Base-by-base conservation (phyloP, 2,888 invertebrate genomes). In the Drosophila nr. fundita region DNA sequence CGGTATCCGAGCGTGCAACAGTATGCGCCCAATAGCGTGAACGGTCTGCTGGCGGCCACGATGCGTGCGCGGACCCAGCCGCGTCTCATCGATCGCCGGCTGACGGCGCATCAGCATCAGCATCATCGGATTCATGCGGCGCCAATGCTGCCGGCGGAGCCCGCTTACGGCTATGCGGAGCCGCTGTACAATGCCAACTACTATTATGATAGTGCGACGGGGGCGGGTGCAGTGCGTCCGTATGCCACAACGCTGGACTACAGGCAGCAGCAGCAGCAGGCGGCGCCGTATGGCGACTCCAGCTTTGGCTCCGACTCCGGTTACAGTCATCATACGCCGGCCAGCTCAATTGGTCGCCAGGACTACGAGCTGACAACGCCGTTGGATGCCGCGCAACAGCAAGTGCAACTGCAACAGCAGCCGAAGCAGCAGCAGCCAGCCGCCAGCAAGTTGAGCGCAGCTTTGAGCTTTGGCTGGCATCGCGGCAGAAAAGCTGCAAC, bases 261-360 rank as follows among this genome's bases (percentile, higher is more conserved):
- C 57, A 78, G 92, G 4, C 81, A 91, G 50, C 53, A 53, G 50
- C 53, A 53, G 21, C 54, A 55, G 1, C 55, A 38, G 8, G 38
- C 38, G 27, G 55, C 55, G n/a, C 87, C 92, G 27, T 91, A 92
- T 11, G 91, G 92, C 11, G 96, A 96, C 88, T 96, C 96, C 7
- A 96, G 96, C 6, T 96, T 97, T 80, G 97, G 97, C 36, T 97
- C 97, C 11, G 97, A 97, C 93, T 97, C 97, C 53, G 97, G 97
- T 13, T 97, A 97, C 93, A 97, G 97, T 92, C 97, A 97, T 92
- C 92, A 93, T 42, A 93, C 93, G 61, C 93, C 93, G 3, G 90
- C 92, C 38, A 92, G 92, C 5, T 92, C 92, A 4, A 91, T 92
- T 45, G 92, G 92, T 0, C 89, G 92, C 0, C 90, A 91, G 68